Evolutionary conservation across 2,888 invertebrate genomes (phyloP), one percentile per base, ranked within the genome.

Genomic region (Campaea margaritaria): DNA sequence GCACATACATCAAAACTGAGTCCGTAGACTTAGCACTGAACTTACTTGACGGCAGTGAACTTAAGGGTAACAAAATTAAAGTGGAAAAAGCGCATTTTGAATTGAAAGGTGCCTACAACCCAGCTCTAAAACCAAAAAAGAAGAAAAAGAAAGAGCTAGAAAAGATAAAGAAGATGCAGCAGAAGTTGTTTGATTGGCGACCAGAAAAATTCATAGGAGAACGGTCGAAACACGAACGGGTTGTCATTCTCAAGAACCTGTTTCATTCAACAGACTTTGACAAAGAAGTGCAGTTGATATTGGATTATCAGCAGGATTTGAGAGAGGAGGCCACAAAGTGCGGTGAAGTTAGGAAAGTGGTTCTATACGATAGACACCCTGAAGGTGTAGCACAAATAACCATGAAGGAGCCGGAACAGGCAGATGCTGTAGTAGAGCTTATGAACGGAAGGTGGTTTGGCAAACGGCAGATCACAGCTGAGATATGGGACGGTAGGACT

Each of bases 171-270:
- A 97, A 97, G 85, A 96, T 96, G 87, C 97, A 99, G 81, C 97
- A 98, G 81, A 98, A 97, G 95, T 90, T 99, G 48, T 97, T 99
- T 83, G 99, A 98, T 83, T 99, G 99, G 99, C 93, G 97, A 62
- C 99, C 99, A 0, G 99, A 99, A 73, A 97, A 97, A 82, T 93
- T 97, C 81, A 91, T 96, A 34, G 97, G 97, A 0, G 97, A 97
- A 76, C 94, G 98, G 50, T 94, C 95, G 0, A 98, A 97, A 81
- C 95, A 97, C 83, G 99, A 99, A 83, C 95, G 95, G 79, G 94
- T 97, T 49, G 98, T 99, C 0, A 96, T 99, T 48, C 94, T 99
- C 10, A 98, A 97, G 83, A 99, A 99, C 86, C 94, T 99, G 53
- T 99, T 99, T 86, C 95, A 96, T 62, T 96, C 98, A 0, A 93